Evolutionary conservation across 2,888 invertebrate genomes (phyloP).

Genomic region (Hirudinaria manillensis): DNA sequence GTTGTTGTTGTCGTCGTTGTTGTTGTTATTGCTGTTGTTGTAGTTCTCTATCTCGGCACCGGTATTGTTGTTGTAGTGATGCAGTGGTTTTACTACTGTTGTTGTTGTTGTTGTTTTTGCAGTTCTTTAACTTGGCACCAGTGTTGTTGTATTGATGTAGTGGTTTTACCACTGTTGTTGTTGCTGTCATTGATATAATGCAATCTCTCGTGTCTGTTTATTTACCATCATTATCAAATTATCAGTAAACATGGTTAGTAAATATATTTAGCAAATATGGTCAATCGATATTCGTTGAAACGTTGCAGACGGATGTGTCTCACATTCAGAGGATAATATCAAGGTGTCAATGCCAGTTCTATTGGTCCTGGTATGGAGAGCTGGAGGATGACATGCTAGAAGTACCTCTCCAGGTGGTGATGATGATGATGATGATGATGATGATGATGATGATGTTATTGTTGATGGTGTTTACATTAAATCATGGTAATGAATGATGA

Average conservation of each 20-base stretch:
- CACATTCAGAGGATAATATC: slow-evolving; percentile 93
- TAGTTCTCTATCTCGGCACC: neutral
- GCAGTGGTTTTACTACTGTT: neutral
- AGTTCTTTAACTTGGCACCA: no score
- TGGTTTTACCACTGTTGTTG: no score
- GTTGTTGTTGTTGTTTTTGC: no score
- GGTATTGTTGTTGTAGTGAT: neutral
- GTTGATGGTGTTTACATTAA: slow-evolving; percentile 5
- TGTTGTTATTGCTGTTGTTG: neutral
- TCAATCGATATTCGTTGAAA: no score
- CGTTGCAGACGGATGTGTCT: slow-evolving; percentile 19
- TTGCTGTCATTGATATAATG: no score
- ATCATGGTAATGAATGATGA: neutral
- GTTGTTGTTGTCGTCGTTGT: no score
- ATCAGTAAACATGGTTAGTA: no score
- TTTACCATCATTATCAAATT: no score
- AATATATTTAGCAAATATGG: no score
- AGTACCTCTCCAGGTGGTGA: slow-evolving; percentile 16
- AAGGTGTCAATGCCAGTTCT: slow-evolving; percentile 94
- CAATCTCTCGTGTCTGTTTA: no score
- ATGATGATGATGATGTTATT: neutral
- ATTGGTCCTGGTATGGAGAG: slow-evolving; percentile 88
- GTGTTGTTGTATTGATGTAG: no score
- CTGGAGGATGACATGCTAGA: slow-evolving; percentile 59
- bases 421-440: slow-evolving; percentile 16